These are phyloP conservation scores for Drosophila sturtevanti DNA, from an alignment of 1,140 invertebrate species.

Conservation along the genomic window DNA sequence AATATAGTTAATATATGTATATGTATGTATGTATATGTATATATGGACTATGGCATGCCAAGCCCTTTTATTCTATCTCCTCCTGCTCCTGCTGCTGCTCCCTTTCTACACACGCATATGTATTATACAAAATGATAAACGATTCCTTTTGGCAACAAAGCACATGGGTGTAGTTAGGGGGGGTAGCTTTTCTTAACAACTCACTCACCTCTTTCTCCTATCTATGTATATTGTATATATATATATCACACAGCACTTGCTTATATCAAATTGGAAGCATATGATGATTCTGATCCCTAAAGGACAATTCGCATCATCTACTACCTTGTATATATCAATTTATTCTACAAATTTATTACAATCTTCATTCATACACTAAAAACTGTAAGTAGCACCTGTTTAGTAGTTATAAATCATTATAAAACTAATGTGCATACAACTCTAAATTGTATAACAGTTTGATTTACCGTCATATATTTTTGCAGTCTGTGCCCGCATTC, in stretches of 20 bases:
- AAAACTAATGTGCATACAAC: neutral
- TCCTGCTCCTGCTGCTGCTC: conserved; percentile 28
- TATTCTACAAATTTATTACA: conserved; percentile 17
- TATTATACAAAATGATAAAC: conserved; percentile 72
- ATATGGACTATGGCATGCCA: conserved; percentile 48
- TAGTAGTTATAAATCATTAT: neutral
- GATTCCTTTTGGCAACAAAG: conserved; percentile 33
- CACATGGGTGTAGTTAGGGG: conserved; percentile 1
- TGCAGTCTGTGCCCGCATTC: conserved; percentile 74
- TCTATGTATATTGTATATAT: conserved; percentile 13
- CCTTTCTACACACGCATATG: conserved; percentile 61
- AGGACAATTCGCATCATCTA: conserved; percentile 25
- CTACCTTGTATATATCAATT: conserved; percentile 5
- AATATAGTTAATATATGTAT: no score
- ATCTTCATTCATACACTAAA: conserved; percentile 38
- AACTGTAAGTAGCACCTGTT: conserved; percentile 60
- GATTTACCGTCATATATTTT: conserved; percentile 2
- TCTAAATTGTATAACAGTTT: neutral
- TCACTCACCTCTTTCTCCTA: conserved; percentile 30
- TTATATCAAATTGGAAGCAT: conserved; percentile 82
- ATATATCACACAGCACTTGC: conserved; percentile 71
- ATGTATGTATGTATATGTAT: neutral
- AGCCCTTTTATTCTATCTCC: conserved; percentile 63
- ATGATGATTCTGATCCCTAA: conserved; percentile 81
- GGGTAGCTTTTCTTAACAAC: conserved; percentile 51